These are phyloP conservation scores for Herpetotheres cachinnans DNA, from an alignment of 2,113 vertebrate species.

Conservation along the genomic window DNA sequence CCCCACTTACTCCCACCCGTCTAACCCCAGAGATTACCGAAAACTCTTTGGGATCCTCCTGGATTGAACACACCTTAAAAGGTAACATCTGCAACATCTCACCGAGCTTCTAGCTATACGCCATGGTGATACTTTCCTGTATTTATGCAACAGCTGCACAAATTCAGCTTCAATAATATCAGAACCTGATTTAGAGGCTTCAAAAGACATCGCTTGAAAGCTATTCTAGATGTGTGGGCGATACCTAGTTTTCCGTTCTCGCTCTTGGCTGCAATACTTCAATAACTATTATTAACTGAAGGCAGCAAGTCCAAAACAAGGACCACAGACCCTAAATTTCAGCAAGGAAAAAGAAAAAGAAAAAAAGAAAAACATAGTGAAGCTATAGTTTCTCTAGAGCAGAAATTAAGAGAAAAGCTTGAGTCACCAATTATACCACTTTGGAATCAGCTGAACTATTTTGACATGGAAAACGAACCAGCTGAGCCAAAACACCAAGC, in stretches of 20 bases:
- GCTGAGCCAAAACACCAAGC: background rate
- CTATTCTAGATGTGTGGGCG: background rate
- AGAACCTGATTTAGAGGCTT: conserved; percentile 5
- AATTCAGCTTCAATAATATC: background rate
- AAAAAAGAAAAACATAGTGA: background rate
- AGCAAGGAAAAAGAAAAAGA: background rate
- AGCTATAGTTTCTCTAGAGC: background rate
- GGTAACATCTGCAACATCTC: background rate
- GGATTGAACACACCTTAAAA: background rate
- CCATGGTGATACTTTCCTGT: background rate
- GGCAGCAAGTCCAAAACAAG: background rate
- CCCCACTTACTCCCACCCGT: background rate
- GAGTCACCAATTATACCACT: background rate
- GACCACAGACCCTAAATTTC: background rate
- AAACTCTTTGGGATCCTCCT: background rate
- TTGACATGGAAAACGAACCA: background rate
- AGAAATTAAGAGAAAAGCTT: background rate
- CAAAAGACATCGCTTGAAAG: background rate
- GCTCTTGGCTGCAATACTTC: background rate
- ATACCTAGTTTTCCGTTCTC: background rate
- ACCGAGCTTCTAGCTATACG: background rate
- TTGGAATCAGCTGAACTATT: background rate
- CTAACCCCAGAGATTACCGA: background rate
- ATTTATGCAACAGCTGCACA: background rate
- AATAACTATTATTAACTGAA: background rate